Percentiles rank a stretch among this genome's conserved stretches.
phyloP scores from a whole-genome alignment of 2,113 vertebrate genomes.

The Solea senegalensis region DNA sequence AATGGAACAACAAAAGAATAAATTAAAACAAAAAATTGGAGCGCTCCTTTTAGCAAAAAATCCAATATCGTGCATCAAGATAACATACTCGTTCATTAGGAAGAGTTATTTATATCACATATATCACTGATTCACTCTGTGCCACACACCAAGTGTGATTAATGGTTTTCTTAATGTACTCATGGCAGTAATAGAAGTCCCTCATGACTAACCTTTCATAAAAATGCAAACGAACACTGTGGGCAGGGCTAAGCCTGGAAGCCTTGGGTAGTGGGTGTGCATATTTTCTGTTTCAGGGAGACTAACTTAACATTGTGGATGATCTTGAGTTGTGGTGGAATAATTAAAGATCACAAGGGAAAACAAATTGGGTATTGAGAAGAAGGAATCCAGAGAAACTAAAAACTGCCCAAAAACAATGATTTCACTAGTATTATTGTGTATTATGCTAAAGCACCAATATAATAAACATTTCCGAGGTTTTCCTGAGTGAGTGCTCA shows the following conservation, averaged over 20 bases:
- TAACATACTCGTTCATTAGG: too few species aligned
- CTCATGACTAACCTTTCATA: slow-evolving; percentile 79
- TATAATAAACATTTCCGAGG: slow-evolving; percentile 60
- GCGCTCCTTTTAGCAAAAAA: too few species aligned
- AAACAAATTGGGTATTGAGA: slow-evolving; percentile 3
- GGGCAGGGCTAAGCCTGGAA: slow-evolving; percentile 65
- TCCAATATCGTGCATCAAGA: too few species aligned
- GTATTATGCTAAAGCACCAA: too few species aligned
- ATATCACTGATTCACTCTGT: slow-evolving; percentile 75
- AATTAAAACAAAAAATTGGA: too few species aligned
- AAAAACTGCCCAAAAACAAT: neutral
- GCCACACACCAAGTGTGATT: slow-evolving; percentile 74
- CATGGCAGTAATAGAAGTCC: slow-evolving; percentile 75
- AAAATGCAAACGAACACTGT: slow-evolving; percentile 81
- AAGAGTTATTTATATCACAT: too few species aligned
- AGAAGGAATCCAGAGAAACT: slow-evolving; percentile 4
- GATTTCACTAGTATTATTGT: neutral
- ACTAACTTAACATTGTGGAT: slow-evolving; percentile 66
- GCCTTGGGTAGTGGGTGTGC: slow-evolving; percentile 80
- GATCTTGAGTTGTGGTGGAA: slow-evolving; percentile 59
- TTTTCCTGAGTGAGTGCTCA: slow-evolving; percentile 68
- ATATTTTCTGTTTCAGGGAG: slow-evolving; percentile 73
- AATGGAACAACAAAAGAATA: too few species aligned
- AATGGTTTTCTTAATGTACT: slow-evolving; percentile 82
- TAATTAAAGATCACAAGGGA: slow-evolving; percentile 57